Conservation (phyloP, 1,140 invertebrate species). For the Pseudomyrmex flavicornis region DNA sequence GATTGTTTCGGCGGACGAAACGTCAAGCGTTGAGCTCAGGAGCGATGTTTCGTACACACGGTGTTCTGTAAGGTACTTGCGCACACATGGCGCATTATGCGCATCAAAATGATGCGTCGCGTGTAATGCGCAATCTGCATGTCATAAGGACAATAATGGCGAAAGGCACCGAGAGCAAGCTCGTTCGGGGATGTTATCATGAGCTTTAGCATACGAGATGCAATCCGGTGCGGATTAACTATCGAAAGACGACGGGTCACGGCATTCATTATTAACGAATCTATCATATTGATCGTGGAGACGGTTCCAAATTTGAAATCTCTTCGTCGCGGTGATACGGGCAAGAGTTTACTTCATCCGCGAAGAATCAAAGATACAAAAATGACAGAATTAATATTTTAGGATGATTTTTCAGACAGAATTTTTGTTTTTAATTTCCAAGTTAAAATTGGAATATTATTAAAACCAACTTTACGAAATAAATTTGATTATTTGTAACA, state of each 20-base stretch:
- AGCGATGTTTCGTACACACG: neutral
- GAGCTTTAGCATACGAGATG: conserved; percentile 28
- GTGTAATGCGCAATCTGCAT: conserved; percentile 62
- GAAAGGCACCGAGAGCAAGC: conserved; percentile 42
- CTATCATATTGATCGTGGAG: conserved; percentile 57
- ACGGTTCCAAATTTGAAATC: conserved; percentile 52
- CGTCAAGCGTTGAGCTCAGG: conserved; percentile 24
- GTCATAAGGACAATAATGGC: conserved; percentile 62
- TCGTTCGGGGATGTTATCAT: conserved; percentile 44
- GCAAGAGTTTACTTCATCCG: neutral
- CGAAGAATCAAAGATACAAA: neutral
- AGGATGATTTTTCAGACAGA: too few species aligned
- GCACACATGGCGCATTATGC: conserved; percentile 36
- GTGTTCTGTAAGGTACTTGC: neutral
- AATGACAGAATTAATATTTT: neutral
- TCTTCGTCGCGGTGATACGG: neutral
- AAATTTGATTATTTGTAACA: too few species aligned
- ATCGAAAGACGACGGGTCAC: conserved; percentile 48
- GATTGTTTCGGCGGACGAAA: conserved; percentile 16
- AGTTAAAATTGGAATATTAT: too few species aligned
- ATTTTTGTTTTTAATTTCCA: too few species aligned
- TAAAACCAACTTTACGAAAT: too few species aligned
- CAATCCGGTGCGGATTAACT: conserved; percentile 37
- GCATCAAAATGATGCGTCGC: conserved; percentile 53
- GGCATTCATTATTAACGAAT: conserved; percentile 58